Base-by-base conservation (phyloP, 2,888 invertebrate genomes). In the Trichacis sp. region DNA sequence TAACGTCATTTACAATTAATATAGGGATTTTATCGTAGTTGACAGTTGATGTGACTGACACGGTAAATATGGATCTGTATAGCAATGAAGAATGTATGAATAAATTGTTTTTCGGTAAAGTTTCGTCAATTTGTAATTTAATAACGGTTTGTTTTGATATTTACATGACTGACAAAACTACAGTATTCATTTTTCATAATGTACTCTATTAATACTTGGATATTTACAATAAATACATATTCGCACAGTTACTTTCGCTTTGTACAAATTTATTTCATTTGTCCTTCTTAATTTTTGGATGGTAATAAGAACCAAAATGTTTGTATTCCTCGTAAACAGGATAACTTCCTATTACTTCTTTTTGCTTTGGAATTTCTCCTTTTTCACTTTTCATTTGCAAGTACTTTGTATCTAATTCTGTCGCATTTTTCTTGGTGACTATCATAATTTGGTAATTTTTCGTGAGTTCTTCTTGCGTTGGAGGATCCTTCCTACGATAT, bases 371-470 rank as follows among this genome's bases (percentile, higher is more conserved):
- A 8, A 24, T 24, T 24, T 24, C 12, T 12, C 33, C 1, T 82
- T 60, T 78, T 29, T 2, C 86, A 86, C 70, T 56, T 11, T 75
- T 84, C 55, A 83, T 76, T n/a, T 82, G 78, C 4, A 87, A 84
- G 70, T 88, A 88, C 73, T 88, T 87, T 0, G 84, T 81, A 64
- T 93, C 92, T 57, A 94, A 80, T 78, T 89, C 88, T 1, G 88
- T 88, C 1, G 94, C 94, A 86, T 94, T 95, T 42, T 87, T 84
- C 77, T 92, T 91, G 73, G 94, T 95, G 81, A 89, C 82, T 73
- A 91, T 84, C 81, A 93, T 91, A 38, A 93, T 86, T 12, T 90
- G 89, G 42, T 91, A 80, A 85, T 93, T 95, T 72, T 85, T 86
- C 33, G 58, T 54, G 6, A 95, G 85, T 85, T 95, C 95, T 66